Percentiles rank a stretch among this genome's conserved stretches.
phyloP scores from a whole-genome alignment of 1,140 invertebrate species.

The Notospermus geniculatus region DNA sequence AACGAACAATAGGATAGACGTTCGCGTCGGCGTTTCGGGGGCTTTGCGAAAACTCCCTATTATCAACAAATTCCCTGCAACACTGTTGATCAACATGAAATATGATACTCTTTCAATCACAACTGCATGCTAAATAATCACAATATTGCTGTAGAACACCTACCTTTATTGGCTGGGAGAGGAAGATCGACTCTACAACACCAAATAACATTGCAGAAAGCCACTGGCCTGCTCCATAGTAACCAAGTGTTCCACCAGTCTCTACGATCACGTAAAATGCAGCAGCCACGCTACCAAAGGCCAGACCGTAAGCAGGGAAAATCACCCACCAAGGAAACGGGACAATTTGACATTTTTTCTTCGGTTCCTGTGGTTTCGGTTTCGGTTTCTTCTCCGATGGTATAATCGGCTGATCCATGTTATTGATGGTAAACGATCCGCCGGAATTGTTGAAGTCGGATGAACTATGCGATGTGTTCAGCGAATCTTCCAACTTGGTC shows the following conservation, averaged over 20 bases:
- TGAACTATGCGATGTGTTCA: too few species aligned
- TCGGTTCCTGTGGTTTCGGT: not conserved
- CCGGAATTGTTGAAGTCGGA: too few species aligned
- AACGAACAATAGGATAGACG: too few species aligned
- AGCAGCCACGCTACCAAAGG: conserved; percentile 24
- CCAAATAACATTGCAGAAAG: conserved; percentile 33
- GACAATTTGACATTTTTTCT: conserved; percentile 22
- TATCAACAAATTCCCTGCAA: too few species aligned
- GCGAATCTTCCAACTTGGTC: too few species aligned
- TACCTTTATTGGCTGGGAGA: conserved; percentile 41
- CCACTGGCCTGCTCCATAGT: conserved; percentile 31
- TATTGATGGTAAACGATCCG: too few species aligned
- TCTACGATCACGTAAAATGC: conserved; percentile 30
- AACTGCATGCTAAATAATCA: too few species aligned
- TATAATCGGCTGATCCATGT: not conserved
- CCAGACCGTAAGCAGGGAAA: conserved; percentile 27
- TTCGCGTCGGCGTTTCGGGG: too few species aligned
- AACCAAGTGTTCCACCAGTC: conserved; percentile 32
- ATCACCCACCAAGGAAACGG: conserved; percentile 30
- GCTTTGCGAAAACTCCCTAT: too few species aligned
- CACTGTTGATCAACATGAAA: too few species aligned
- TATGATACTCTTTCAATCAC: too few species aligned
- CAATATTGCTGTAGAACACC: too few species aligned
- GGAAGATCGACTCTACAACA: conserved; percentile 32
- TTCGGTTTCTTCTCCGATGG: not conserved